phyloP scores from a whole-genome alignment of 2,797 vertebrate species.

The Rhadinocentrus ornatus region DNA sequence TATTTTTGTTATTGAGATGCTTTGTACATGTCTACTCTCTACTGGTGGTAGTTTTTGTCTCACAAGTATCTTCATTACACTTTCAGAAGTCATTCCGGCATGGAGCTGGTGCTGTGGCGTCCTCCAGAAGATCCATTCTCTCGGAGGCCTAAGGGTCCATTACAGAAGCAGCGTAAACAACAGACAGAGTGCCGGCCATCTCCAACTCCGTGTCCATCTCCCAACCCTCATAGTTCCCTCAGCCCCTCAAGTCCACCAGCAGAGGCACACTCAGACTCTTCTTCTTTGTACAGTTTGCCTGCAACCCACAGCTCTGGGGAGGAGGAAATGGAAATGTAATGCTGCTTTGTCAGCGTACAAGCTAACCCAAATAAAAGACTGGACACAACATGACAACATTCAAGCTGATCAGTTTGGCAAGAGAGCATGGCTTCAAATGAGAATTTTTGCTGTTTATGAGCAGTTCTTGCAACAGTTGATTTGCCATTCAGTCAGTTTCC shows the following conservation, averaged over 20 bases:
- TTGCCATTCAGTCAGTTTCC: conserved; percentile 33
- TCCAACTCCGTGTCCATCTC: conserved; percentile 67
- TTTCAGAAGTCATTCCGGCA: conserved; percentile 84
- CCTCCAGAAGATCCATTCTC: conserved; percentile 82
- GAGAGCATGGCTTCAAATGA: conserved; percentile 11
- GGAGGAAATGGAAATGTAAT: conserved; percentile 87
- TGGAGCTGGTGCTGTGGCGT: conserved; percentile 88
- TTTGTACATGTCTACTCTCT: background rate
- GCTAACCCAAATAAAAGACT: conserved; percentile 41
- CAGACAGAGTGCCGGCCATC: conserved; percentile 67
- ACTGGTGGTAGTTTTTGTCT: background rate
- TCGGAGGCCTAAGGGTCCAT: conserved; percentile 77
- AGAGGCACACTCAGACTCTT: conserved; percentile 36
- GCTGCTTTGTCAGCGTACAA: conserved; percentile 6
- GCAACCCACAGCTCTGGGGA: conserved; percentile 68
- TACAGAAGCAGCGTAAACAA: conserved; percentile 82
- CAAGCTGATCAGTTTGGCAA: conserved; percentile 26
- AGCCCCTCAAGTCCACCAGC: conserved; percentile 51
- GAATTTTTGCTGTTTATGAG: conserved; percentile 33
- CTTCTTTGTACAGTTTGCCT: conserved; percentile 64
- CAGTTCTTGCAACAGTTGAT: conserved; percentile 34
- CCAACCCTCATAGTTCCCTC: conserved; percentile 50
- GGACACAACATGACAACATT: conserved; percentile 14
- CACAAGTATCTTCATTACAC: background rate
- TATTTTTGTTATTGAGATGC: background rate